Base-by-base conservation (phyloP, 2,797 vertebrate species). In the Halcyon smyrnensis region DNA sequence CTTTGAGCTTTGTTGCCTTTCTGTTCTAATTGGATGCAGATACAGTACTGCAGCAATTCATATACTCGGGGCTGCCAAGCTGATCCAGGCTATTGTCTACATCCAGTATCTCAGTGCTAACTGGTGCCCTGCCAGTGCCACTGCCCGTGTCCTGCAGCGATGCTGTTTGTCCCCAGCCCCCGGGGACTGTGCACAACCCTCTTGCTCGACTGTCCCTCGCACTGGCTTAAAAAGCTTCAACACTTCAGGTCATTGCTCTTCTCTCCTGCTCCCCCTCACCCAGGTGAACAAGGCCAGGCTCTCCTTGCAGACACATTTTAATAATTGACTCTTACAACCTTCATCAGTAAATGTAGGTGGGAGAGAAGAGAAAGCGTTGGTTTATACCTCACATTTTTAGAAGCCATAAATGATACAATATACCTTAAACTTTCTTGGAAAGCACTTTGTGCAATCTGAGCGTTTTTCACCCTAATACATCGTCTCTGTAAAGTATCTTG, bases 371-470 rank as follows among this genome's bases (percentile, higher is more conserved):
- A 59, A 75, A 79, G 27, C 36, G 32, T 51, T 46, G 63, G 64
- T 39, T 48, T 17, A 3, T 59, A 65, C 51, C 51, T 90, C 68
- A 4, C 16, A 3, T 79, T 76, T 85, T 95, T 60, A 94, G 39
- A 87, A 89, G 84, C 73, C 30, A 39, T 89, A 94, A 95, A 86
- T 82, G 84, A 69, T 39, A 27, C 18, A 53, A 62, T 25, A 39
- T 43, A 89, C 92, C 79, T 93, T 84, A 57, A 97, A 96, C 46
- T 95, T 93, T 67, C 65, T 88, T 81, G 75, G 91, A 92, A 97
- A 92, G 92, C 87, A 81, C 65, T 91, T 93, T 60, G 75, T 94
- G 85, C 92, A 95, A 57, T 81, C 84, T 77, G 73, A 88, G 86
- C 77, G 34, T 82, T 94, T 91, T 89, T 62, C 54, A 36, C 34